Evolutionary conservation across 2,888 invertebrate genomes (phyloP), one percentile per base, ranked within the genome.

Genomic region (Perdita meconis): DNA sequence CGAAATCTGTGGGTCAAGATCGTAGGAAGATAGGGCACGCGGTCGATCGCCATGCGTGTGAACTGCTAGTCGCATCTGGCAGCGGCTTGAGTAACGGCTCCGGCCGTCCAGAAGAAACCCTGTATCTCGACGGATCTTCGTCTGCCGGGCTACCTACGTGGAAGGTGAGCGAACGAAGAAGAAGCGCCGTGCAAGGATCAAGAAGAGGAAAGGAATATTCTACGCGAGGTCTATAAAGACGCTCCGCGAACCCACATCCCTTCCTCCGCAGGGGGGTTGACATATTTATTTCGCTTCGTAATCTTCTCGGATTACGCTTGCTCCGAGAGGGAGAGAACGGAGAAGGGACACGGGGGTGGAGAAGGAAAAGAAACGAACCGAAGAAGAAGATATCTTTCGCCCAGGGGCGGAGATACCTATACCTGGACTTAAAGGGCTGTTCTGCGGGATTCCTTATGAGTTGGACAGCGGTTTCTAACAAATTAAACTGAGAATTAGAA

Each of bases 221-320:
- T 68, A 80, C 80, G 77, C 65, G 68, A 61, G 76, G 66, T 86
- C 71, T 81, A 82, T 85, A 86, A 81, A 85, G 86, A 84, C 78
- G 87, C 80, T 75, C 73, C 73, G 78, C 85, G 73, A 83, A 74
- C 86, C 84, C 84, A 84, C 87, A 81, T 80, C 83, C 81, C 83
- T 65, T 64, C 74, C 74, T 68, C 67, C 13, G 66, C 81, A 60
- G 79, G 87, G 79, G 82, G 84, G 85, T 89, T 88, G 89, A 89
- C 89, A 89, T 88, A 88, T 89, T 89, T 89, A 89, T 89, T 89
- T 89, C 89, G 81, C 80, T 79, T 69, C 71, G 87, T 88, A 88
- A 90, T 89, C 90, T 87, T 89, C 89, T 89, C 90, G 87, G 88
- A 89, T 89, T 89, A 89, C 87, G 84, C 81, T 84, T 57, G 75